Evolutionary conservation across 2,113 vertebrate genomes (phyloP).

Genomic region (Neogale vison): DNA sequence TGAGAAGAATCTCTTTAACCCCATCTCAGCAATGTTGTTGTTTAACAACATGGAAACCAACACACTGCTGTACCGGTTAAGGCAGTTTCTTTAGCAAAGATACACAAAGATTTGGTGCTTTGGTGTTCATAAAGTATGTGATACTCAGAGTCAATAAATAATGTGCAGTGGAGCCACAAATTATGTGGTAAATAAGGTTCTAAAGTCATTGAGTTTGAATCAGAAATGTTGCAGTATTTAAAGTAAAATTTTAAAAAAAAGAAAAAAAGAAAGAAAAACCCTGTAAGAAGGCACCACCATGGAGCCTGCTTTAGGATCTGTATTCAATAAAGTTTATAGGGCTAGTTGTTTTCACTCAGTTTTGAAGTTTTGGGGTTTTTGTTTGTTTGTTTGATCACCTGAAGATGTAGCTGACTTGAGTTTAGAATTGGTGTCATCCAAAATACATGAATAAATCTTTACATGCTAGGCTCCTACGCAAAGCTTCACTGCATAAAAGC

Average conservation of each 20-base stretch:
- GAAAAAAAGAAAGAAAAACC: conserved; percentile 23
- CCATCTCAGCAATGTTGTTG: background rate
- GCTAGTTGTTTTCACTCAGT: background rate
- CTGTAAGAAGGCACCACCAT: background rate
- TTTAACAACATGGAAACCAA: background rate
- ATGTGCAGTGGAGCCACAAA: background rate
- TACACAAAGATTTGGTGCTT: background rate
- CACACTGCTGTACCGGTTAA: background rate
- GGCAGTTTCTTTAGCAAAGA: conserved; percentile 6
- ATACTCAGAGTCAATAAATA: background rate
- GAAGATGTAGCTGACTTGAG: background rate
- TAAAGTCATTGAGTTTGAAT: background rate
- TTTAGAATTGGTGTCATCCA: background rate
- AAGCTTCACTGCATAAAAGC: background rate
- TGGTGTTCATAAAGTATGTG: background rate
- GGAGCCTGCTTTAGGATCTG: background rate
- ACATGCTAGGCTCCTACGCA: background rate
- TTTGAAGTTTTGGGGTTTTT: background rate
- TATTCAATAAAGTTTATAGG: background rate
- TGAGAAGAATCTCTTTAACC: background rate
- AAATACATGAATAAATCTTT: background rate
- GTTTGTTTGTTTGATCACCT: background rate
- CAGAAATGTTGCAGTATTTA: background rate
- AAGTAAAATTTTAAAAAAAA: background rate
- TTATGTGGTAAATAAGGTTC: background rate